Evolutionary conservation across 1,140 invertebrate genomes (phyloP).

Genomic region (Chlorops oryzae): DNA sequence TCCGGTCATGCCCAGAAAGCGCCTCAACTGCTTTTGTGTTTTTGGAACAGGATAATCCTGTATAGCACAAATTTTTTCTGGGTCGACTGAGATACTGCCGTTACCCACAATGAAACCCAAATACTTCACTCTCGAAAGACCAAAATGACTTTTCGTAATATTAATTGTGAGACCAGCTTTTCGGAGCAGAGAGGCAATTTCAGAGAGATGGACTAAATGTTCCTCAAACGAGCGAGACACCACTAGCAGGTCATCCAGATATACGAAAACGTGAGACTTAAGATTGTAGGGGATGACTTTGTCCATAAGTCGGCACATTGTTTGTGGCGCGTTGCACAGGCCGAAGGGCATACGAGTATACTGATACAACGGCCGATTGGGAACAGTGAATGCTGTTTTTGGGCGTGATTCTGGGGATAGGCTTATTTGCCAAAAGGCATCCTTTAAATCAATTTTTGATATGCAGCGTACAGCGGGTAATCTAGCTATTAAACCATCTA

Average conservation of each 20-base stretch:
- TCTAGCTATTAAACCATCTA: slow-evolving; percentile 17
- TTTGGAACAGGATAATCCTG: slow-evolving; percentile 17
- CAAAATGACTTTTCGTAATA: slow-evolving; percentile 47
- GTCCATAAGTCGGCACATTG: slow-evolving; percentile 9
- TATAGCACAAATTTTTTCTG: slow-evolving; percentile 21
- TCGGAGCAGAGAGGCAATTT: slow-evolving; percentile 38
- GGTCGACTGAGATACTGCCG: slow-evolving; percentile 11
- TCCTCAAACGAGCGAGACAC: slow-evolving; percentile 36
- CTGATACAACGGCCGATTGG: slow-evolving; percentile 6
- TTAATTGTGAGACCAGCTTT: slow-evolving; percentile 48
- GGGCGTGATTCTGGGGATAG: slow-evolving; percentile 23
- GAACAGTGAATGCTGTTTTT: slow-evolving; percentile 47
- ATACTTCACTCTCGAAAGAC: slow-evolving; percentile 18
- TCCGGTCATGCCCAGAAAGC: slow-evolving; percentile 10
- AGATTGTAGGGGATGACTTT: slow-evolving; percentile 9
- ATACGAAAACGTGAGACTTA: slow-evolving; percentile 4
- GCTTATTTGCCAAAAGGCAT: slow-evolving; percentile 42
- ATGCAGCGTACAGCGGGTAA: slow-evolving; percentile 21
- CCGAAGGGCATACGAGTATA: slow-evolving; percentile 19
- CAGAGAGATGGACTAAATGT: slow-evolving; percentile 40
- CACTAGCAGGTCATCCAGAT: slow-evolving; percentile 50
- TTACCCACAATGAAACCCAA: slow-evolving; percentile 12
- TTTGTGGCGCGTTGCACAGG: slow-evolving; percentile 12
- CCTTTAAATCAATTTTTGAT: slow-evolving; percentile 11
- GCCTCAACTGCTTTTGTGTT: slow-evolving; percentile 15